Percentiles rank a stretch among this genome's conserved stretches.
Conservation (phyloP, 2,113 vertebrate species). For the Cariama cristata region DNA sequence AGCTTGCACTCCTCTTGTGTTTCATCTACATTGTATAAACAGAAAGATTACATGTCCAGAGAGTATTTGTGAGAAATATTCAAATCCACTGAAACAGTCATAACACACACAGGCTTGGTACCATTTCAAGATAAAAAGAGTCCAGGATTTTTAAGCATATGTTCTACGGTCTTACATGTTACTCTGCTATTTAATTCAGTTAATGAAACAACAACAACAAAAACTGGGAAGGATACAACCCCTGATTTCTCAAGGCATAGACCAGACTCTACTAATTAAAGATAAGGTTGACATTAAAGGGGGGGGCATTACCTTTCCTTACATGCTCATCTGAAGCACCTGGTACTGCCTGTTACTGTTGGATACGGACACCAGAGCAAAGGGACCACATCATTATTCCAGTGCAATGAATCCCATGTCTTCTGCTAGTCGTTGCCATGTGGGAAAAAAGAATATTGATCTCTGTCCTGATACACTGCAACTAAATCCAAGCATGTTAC, state of each 20-base stretch:
- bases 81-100: not conserved
- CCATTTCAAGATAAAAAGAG: not conserved
- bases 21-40: not conserved
- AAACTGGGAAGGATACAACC: not conserved
- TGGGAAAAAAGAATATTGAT: not conserved
- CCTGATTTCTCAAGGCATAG: not conserved
- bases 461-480: not conserved
- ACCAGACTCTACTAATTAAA: not conserved
- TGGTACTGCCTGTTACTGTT: not conserved
- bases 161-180: not conserved
- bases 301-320: not conserved
- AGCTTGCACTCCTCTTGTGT: not conserved
- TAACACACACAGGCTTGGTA: not conserved
- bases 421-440: not conserved
- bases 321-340: not conserved
- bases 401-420: not conserved
- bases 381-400: fast-evolving
- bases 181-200: not conserved
- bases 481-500: not conserved
- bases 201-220: not conserved
- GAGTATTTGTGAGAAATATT: not conserved
- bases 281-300: not conserved
- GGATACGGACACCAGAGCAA: not conserved
- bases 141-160: not conserved
- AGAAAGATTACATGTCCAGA: not conserved